phyloP scores from a whole-genome alignment of 1,140 invertebrate genomes.

The Sarcophaga peregrina region DNA sequence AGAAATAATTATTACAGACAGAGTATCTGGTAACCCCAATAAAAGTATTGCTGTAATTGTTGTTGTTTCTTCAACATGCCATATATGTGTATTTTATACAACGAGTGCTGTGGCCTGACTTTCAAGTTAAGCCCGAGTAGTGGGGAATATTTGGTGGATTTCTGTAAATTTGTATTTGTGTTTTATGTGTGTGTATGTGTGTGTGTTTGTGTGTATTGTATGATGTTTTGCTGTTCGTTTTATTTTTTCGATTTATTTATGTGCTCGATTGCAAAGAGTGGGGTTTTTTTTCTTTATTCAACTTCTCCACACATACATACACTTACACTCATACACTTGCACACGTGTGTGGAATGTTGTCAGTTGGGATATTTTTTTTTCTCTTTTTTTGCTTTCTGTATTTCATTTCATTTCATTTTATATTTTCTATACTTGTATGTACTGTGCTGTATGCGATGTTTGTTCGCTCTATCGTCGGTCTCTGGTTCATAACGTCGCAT shows the following conservation, averaged over 20 bases:
- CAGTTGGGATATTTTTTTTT: slow-evolving; percentile 42
- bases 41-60: too few relatives aligned
- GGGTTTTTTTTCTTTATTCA: not conserved
- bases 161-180: not conserved
- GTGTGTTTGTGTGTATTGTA: not conserved
- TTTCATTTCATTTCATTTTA: not conserved
- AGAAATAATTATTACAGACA: not conserved
- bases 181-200: not conserved
- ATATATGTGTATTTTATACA: not conserved
- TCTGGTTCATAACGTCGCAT: slow-evolving; percentile 7
- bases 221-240: slow-evolving; percentile 23
- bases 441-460: not conserved
- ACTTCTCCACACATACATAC: not conserved
- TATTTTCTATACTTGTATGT: not conserved
- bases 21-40: slow-evolving; percentile 26
- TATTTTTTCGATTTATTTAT: slow-evolving; percentile 38
- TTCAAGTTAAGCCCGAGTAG: not conserved
- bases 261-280: slow-evolving; percentile 35
- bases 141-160: not conserved
- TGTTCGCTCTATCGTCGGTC: not conserved
- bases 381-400: slow-evolving; percentile 8
- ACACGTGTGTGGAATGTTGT: slow-evolving; percentile 42
- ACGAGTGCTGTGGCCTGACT: too few relatives aligned
- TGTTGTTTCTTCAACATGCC: slow-evolving; percentile 20
- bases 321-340: slow-evolving; percentile 17